Evolutionary conservation across 2,113 vertebrate species (phyloP).

Genomic region (Callithrix jacchus): DNA sequence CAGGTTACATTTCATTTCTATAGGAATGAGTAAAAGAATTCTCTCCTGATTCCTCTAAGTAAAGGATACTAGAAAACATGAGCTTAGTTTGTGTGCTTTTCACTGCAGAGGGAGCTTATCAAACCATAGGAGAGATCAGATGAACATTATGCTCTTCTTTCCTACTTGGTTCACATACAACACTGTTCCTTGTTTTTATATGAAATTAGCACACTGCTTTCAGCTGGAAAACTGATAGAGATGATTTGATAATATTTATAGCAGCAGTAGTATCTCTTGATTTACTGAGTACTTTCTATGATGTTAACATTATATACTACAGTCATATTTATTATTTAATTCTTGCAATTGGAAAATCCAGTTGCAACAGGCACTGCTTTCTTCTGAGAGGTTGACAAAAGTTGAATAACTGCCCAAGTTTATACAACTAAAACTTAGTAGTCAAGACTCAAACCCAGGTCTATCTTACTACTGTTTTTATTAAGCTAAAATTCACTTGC

Average conservation of each 20-base stretch:
- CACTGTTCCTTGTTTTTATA: conserved; percentile 34
- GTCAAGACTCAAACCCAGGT: neutral
- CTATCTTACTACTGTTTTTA: neutral
- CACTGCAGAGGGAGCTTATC: neutral
- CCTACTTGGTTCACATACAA: neutral
- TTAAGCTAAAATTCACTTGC: neutral
- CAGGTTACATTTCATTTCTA: neutral
- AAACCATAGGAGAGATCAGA: neutral
- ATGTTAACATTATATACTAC: neutral
- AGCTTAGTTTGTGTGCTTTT: neutral
- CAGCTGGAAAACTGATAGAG: neutral
- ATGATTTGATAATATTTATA: neutral
- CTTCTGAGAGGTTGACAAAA: neutral
- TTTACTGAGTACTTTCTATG: neutral
- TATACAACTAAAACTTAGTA: neutral
- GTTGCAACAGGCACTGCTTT: neutral
- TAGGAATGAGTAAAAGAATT: neutral
- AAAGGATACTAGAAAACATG: neutral
- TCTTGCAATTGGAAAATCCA: neutral
- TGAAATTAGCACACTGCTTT: neutral
- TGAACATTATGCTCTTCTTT: neutral
- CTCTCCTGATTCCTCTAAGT: neutral
- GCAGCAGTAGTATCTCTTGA: neutral
- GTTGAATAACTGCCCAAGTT: neutral
- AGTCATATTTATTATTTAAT: neutral